Conservation (phyloP, 2,888 invertebrate species). For the Pedicia rivosa region DNA sequence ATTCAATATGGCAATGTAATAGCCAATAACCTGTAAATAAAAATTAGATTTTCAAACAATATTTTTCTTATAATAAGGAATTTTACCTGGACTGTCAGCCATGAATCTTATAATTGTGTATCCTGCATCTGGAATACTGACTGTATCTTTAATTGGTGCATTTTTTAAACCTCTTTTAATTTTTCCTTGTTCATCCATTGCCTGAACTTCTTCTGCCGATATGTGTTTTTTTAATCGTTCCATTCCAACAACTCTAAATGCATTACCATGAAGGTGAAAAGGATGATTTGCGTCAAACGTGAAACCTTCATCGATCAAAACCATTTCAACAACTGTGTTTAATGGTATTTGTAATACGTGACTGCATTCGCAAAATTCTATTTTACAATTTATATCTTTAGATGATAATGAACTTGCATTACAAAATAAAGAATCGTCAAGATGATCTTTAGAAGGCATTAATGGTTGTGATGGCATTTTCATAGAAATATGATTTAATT, state of each 20-base stretch:
- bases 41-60: no score
- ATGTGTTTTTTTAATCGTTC: conserved; percentile 51
- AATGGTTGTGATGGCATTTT: conserved; percentile 59
- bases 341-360: conserved; percentile 59
- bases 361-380: conserved; percentile 66
- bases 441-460: conserved; percentile 40
- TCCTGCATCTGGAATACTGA: conserved; percentile 82
- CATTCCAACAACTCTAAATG: conserved; percentile 71
- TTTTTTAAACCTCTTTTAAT: conserved; percentile 54
- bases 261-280: conserved; percentile 73
- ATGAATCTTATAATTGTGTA: conserved; percentile 72
- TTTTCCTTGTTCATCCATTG: conserved; percentile 48
- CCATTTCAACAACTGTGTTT: conserved; percentile 64
- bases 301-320: conserved; percentile 71
- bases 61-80: no score
- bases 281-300: conserved; percentile 78
- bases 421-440: conserved; percentile 52
- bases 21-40: conserved; percentile 84
- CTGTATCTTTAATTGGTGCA: conserved; percentile 75
- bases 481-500: conserved; percentile 75
- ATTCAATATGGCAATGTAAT: conserved; percentile 85
- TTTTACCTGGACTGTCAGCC: conserved; percentile 77
- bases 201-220: conserved; percentile 52
- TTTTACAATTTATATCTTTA: conserved; percentile 41
- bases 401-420: conserved; percentile 48